These are phyloP conservation scores for Drosophila demipolita DNA, from an alignment of 2,888 invertebrate species.

Conservation along the genomic window DNA sequence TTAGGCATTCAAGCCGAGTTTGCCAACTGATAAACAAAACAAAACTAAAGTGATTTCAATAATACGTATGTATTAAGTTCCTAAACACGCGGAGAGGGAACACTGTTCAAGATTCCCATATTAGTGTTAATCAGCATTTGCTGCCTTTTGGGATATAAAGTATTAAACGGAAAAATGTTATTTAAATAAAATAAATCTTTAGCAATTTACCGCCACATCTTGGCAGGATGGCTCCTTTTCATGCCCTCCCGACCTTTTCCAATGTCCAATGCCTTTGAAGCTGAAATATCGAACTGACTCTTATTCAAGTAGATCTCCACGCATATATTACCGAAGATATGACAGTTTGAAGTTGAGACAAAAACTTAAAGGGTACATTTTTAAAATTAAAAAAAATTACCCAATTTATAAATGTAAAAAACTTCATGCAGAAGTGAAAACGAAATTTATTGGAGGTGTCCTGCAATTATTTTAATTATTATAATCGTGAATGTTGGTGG, in stretches of 20 bases:
- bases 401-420: not conserved
- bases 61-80: slow-evolving; percentile 11
- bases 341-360: too few species aligned
- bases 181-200: slow-evolving; percentile 1
- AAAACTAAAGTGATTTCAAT: slow-evolving; percentile 67
- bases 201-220: not conserved
- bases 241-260: not conserved
- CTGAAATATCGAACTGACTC: not conserved
- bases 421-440: not conserved
- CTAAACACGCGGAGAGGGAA: not conserved
- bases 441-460: not conserved
- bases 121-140: slow-evolving; percentile 4
- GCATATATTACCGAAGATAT: not conserved
- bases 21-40: slow-evolving; percentile 66
- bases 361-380: too few species aligned
- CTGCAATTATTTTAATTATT: not conserved
- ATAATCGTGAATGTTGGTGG: not conserved
- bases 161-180: not conserved
- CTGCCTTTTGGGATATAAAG: not conserved
- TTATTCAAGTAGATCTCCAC: not conserved
- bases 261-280: not conserved
- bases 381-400: not conserved
- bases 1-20: slow-evolving; percentile 66
- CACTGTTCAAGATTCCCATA: slow-evolving; percentile 1
- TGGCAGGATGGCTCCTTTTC: not conserved